Percentiles rank a stretch among this genome's conserved stretches.
Conservation (phyloP, 2,888 invertebrate species). For the Caenorhabditis drosophilae region DNA sequence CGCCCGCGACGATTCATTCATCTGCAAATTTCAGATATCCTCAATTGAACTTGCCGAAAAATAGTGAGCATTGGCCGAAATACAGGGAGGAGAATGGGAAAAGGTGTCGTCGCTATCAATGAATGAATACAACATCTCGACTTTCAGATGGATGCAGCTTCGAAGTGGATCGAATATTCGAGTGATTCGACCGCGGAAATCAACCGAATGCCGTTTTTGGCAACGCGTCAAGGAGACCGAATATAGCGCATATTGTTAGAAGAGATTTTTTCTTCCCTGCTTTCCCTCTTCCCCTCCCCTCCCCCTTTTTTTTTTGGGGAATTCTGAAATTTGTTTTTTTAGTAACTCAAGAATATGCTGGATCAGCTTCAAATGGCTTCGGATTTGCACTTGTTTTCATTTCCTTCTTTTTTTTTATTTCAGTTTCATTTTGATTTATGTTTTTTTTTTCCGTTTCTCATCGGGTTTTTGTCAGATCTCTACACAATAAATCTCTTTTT, state of each 20-base stretch:
- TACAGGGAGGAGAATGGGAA: slow-evolving; percentile 50
- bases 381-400: slow-evolving; percentile 8
- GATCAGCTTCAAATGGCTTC: slow-evolving; percentile 3
- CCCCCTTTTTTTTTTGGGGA: background rate
- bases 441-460: slow-evolving; percentile 3
- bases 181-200: slow-evolving; percentile 50
- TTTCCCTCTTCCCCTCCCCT: no score
- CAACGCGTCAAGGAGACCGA: slow-evolving; percentile 63
- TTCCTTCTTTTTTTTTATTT: slow-evolving; percentile 5
- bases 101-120: no score
- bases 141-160: slow-evolving; percentile 64
- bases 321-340: slow-evolving; percentile 11
- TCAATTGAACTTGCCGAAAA: slow-evolving; percentile 34
- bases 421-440: background rate
- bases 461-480: background rate
- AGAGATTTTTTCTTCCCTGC: no score
- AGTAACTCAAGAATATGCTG: slow-evolving; percentile 36
- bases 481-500: slow-evolving; percentile 3
- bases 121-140: background rate
- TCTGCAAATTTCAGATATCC: slow-evolving; percentile 47
- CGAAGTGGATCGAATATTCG: slow-evolving; percentile 59
- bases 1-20: background rate
- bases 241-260: slow-evolving; percentile 62
- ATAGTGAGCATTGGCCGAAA: slow-evolving; percentile 58
- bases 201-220: slow-evolving; percentile 61